A percentile compares a stretch with the other conserved stretches of the same genome.
These are phyloP conservation scores for Megalopta genalis DNA, from an alignment of 1,140 invertebrate genomes.

Conservation along the genomic window DNA sequence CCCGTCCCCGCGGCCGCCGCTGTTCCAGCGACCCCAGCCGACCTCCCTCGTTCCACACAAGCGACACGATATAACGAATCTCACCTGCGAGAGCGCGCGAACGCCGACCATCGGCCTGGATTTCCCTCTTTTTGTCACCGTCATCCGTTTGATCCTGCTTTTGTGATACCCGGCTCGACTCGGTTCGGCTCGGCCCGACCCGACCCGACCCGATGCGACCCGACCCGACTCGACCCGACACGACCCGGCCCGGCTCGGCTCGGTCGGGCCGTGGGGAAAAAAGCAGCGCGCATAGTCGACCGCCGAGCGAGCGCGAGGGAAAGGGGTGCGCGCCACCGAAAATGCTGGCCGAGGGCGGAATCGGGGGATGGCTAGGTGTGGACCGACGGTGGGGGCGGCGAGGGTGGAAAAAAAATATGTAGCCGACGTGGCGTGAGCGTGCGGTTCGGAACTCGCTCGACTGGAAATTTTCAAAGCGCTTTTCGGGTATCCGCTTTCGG, in stretches of 20 bases:
- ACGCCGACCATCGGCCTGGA: not conserved
- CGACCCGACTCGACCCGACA: too few species aligned
- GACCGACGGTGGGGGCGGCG: not conserved
- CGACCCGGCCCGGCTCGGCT: too few species aligned
- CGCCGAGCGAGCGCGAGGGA: not conserved
- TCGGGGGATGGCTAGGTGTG: not conserved
- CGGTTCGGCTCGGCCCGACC: not conserved
- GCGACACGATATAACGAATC: slow-evolving; percentile 39
- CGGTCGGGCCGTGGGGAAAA: slow-evolving; percentile 31
- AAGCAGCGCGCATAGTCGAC: slow-evolving; percentile 13
- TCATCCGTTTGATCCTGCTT: slow-evolving; percentile 66
- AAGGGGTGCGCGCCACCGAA: not conserved
- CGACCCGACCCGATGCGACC: too few species aligned
- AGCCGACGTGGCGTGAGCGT: slow-evolving; percentile 48
- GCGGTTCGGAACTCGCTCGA: slow-evolving; percentile 59
- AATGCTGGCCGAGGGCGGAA: not conserved
- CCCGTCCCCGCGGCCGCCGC: not conserved
- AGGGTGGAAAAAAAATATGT: slow-evolving; percentile 21
- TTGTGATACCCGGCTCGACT: slow-evolving; percentile 36
- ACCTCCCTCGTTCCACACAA: too few species aligned
- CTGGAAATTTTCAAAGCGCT: slow-evolving; percentile 76
- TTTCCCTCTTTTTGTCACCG: slow-evolving; percentile 59
- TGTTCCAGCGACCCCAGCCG: not conserved
- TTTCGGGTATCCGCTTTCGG: slow-evolving; percentile 73
- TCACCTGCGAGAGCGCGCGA: not conserved